Evolutionary conservation across 2,888 invertebrate genomes (phyloP), one percentile per base, ranked within the genome.

Genomic region (Pterostichus madidus): DNA sequence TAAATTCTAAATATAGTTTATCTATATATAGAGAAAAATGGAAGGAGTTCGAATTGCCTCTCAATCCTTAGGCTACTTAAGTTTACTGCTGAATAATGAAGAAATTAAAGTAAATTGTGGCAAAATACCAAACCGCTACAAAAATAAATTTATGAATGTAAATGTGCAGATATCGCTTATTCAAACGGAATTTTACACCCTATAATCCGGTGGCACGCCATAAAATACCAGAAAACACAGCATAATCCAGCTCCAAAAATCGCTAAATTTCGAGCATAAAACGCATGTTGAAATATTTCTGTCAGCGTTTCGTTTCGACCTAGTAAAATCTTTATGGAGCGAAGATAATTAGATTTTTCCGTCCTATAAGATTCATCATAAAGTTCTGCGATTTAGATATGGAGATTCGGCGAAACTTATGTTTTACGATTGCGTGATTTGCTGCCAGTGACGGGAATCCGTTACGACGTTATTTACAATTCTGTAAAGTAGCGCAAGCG

Each of bases 321-420:
- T 68, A 80, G 68, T 80, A 80, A 80, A 80, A 80, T 80, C 52
- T 80, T 80, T 80, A 80, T 80, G 80, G 80, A 80, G 80, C 80
- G 80, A 64, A 49, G 61, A 80, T 80, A 80, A 80, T 80, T 80
- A 80, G 80, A 80, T 80, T 80, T 80, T 80, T 80, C 80, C 80
- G 68, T 80, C 68, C 80, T 80, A 80, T 68, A 80, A 80, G 80
- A 68, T 80, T 68, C 80, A 80, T 80, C 80, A 80, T 80, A 80
- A 80, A 80, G 80, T 80, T 80, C 13, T 68, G 68, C 61, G 80
- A 80, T 68, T 80, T 80, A 80, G 68, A 80, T 80, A 80, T 80
- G 80, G 52, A 80, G 80, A 80, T 80, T 61, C 80, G 31, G 46
- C 13, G 80, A 80, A 80, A 80, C 80, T 80, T 80, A 68, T 80